phyloP scores from a whole-genome alignment of 2,888 invertebrate species.

The Pecten maximus region DNA sequence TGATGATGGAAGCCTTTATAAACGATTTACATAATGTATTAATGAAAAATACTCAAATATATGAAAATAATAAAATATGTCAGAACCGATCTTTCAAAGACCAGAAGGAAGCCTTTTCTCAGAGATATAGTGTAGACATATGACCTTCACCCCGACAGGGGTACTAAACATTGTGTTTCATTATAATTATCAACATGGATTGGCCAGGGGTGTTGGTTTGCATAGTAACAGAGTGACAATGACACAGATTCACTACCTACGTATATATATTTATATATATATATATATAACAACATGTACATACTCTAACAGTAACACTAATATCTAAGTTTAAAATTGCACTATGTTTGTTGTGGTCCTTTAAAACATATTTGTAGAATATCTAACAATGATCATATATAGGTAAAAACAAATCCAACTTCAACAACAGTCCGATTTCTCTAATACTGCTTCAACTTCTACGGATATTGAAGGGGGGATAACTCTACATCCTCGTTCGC shows the following conservation, averaged over 20 bases:
- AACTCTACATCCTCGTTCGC: background rate
- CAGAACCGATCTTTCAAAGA: no score
- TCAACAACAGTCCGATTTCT: background rate
- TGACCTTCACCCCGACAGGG: no score
- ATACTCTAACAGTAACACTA: background rate
- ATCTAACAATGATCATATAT: background rate
- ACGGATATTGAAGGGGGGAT: background rate
- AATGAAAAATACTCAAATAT: no score
- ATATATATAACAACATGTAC: background rate
- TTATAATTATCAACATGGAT: background rate
- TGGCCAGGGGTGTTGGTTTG: background rate
- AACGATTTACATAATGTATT: no score
- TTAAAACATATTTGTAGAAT: constrained; percentile 18
- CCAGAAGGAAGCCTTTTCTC: no score
- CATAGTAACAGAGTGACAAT: background rate
- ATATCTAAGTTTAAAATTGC: constrained; percentile 8
- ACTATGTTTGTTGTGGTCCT: constrained; percentile 11
- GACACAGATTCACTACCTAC: background rate
- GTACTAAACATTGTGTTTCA: no score
- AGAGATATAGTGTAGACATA: no score
- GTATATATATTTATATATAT: background rate
- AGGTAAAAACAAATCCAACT: background rate
- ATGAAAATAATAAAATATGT: no score
- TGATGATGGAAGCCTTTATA: no score
- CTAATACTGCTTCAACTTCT: background rate